Conservation (phyloP, 2,797 vertebrate species). For the Masticophis lateralis region DNA sequence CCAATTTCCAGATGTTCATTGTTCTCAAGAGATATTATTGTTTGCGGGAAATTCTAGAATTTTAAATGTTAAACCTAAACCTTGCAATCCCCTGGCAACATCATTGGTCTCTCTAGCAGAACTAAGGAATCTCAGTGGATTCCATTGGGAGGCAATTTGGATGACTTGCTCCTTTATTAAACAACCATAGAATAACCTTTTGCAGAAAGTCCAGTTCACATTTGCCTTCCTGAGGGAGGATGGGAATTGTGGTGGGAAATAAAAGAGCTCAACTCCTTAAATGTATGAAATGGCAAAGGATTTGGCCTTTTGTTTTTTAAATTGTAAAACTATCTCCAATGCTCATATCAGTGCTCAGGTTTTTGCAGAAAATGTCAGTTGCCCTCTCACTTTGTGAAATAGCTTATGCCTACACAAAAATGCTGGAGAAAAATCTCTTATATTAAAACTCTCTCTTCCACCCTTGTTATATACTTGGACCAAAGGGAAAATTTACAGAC, state of each 20-base stretch:
- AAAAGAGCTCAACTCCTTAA: background rate
- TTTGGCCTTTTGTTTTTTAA: background rate
- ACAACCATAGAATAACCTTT: background rate
- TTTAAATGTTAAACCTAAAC: background rate
- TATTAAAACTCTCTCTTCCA: background rate
- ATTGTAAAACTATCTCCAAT: background rate
- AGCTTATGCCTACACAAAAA: background rate
- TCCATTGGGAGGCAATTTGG: background rate
- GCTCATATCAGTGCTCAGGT: background rate
- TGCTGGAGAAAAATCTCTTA: background rate
- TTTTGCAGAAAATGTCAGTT: background rate
- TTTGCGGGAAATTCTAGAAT: background rate
- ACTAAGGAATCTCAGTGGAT: background rate
- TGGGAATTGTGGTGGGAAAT: background rate
- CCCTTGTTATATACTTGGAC: background rate
- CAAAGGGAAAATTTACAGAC: background rate
- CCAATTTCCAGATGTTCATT: background rate
- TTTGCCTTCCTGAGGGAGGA: background rate
- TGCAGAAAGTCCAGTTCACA: background rate
- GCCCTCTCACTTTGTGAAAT: background rate
- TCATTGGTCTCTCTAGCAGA: background rate
- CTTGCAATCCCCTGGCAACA: background rate
- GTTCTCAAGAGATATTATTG: background rate
- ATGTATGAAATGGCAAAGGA: background rate
- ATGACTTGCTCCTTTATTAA: background rate